Conservation (phyloP, 2,888 invertebrate genomes). For the Hydropsyche betteni region DNA sequence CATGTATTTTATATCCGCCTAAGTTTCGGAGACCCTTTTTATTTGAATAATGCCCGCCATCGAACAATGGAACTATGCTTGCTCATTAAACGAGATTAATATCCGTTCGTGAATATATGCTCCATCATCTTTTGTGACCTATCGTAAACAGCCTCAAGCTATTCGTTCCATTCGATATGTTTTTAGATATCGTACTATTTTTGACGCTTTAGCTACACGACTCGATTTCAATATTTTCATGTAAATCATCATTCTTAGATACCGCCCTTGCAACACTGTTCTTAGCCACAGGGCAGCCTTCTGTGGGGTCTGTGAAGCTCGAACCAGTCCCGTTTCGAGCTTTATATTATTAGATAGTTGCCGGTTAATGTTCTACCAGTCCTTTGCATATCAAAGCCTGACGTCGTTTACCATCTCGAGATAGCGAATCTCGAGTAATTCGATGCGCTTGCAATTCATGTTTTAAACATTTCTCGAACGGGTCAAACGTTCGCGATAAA, state of each 20-base stretch:
- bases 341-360: not conserved
- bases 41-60: not conserved
- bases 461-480: too few relatives aligned
- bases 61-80: slow-evolving; percentile 4
- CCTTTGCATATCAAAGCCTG: slow-evolving; percentile 12
- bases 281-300: not conserved
- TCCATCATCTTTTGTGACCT: slow-evolving; percentile 19
- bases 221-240: too few relatives aligned
- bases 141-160: slow-evolving; percentile 13
- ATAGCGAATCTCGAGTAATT: too few relatives aligned
- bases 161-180: too few relatives aligned
- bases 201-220: too few relatives aligned
- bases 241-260: not conserved
- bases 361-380: not conserved
- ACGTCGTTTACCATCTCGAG: not conserved
- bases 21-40: too few relatives aligned
- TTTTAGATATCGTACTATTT: too few relatives aligned
- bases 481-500: too few relatives aligned
- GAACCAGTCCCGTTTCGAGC: not conserved
- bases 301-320: slow-evolving; percentile 3
- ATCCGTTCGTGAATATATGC: slow-evolving; percentile 27
- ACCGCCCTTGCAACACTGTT: slow-evolving; percentile 1
- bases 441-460: too few relatives aligned
- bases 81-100: slow-evolving; percentile 30
- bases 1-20: too few relatives aligned